Conservation (phyloP, 92 coral and sea anemone genomes). For the Heliopora coerulea region DNA sequence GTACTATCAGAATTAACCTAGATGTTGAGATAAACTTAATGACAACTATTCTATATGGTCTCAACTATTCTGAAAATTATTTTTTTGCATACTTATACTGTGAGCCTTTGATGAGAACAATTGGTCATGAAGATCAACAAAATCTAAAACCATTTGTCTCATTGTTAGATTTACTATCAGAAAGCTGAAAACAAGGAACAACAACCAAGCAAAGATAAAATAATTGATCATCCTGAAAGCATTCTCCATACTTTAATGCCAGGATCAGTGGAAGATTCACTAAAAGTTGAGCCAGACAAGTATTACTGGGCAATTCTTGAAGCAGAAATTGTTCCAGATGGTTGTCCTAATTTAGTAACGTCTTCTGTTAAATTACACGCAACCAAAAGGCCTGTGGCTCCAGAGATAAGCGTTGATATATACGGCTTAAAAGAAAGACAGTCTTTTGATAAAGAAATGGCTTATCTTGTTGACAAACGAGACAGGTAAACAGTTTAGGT, state of each 20-base stretch:
- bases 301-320: slow-evolving; percentile 79
- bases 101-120: too few relatives aligned
- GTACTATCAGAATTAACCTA: too few relatives aligned
- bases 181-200: slow-evolving; percentile 38
- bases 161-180: slow-evolving; percentile 65
- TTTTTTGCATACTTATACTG: too few relatives aligned
- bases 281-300: slow-evolving; percentile 62
- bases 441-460: slow-evolving; percentile 66
- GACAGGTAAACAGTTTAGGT: slow-evolving; percentile 61
- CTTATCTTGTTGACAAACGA: slow-evolving; percentile 63
- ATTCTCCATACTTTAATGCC: slow-evolving; percentile 66
- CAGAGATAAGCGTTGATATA: slow-evolving; percentile 60
- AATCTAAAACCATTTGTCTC: too few relatives aligned
- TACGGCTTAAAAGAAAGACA: slow-evolving; percentile 68
- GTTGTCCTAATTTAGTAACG: slow-evolving; percentile 60
- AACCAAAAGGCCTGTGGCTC: slow-evolving; percentile 72
- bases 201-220: slow-evolving; percentile 34
- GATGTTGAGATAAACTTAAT: too few relatives aligned
- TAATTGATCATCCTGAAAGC: slow-evolving; percentile 40
- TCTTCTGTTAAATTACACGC: slow-evolving; percentile 73
- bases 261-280: slow-evolving; percentile 60
- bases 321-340: slow-evolving; percentile 67
- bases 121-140: too few relatives aligned
- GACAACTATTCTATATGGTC: too few relatives aligned
- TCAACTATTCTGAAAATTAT: too few relatives aligned